Conservation (phyloP, 2,888 invertebrate genomes). For the Hedychridium roseum region DNA sequence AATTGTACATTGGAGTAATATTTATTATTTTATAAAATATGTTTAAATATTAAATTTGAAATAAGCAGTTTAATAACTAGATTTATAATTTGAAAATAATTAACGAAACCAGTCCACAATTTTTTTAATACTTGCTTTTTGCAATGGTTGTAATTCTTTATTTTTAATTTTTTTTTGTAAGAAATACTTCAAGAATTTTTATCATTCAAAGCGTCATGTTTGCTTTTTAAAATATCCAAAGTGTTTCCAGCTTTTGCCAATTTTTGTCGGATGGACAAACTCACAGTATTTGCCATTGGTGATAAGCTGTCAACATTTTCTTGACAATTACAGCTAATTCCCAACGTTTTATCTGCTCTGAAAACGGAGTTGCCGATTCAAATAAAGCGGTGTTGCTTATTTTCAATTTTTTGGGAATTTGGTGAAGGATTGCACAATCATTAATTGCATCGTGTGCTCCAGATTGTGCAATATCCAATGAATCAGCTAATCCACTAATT, state of each 20-base stretch:
- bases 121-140: no score
- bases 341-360: no score
- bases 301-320: slow-evolving; percentile 2
- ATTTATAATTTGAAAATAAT: no score
- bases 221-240: no score
- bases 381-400: slow-evolving; percentile 1
- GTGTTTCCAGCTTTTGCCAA: slow-evolving; percentile 8
- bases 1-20: no score
- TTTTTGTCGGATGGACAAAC: slow-evolving; percentile 12
- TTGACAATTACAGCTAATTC: neutral
- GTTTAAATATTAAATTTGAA: no score
- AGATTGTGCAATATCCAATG: slow-evolving; percentile 4
- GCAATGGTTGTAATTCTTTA: no score
- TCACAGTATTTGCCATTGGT: neutral
- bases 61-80: no score
- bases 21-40: no score
- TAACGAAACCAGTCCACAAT: no score
- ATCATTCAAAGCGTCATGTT: no score
- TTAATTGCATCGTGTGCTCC: slow-evolving; percentile 16
- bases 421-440: slow-evolving; percentile 8
- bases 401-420: slow-evolving; percentile 8
- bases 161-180: neutral
- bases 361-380: slow-evolving; percentile 2
- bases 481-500: slow-evolving; percentile 11
- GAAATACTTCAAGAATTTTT: slow-evolving; percentile 4